Base-by-base conservation (phyloP, 2,888 invertebrate genomes). In the Chloroclysta siterata region DNA sequence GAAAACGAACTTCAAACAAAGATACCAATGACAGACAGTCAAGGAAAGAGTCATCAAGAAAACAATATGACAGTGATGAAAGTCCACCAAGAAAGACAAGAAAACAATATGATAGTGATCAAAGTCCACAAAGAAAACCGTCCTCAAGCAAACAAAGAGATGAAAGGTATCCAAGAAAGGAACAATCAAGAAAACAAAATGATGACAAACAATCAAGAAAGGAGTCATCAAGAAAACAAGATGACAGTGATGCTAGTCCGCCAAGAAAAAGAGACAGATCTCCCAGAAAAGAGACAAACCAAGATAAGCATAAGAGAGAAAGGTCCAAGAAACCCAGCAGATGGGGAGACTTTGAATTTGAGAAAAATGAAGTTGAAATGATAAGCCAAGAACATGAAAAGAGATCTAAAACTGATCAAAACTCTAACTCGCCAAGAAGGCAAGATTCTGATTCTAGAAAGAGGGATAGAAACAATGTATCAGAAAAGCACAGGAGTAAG, bases 221-320 rank as follows among this genome's bases (percentile, higher is more conserved):
- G 14, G 47, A 41, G 39, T 10, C 47, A 28, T 11, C 29, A 47
- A 36, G 28, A 29, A 60, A 42, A 29, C 56, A 76, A 8, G 84
- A 83, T 67, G 89, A 88, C 44, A 88, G 85, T 76, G 91, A 93
- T 70, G 71, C 82, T 50, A 92, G 91, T 64, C 68, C 64, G 0
- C 68, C 61, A 11, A 78, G 83, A 63, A 84, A 77, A 66, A 69
- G 69, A 50, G 58, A 70, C 3, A 72, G 55, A 29, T 78, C 73
- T 60, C 51, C 66, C 5, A 62, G 28, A 80, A 79, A 39, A 77
- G 72, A 69, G 58, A 68, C 0, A 76, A 77, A 29, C 73, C 41
- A 44, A 44, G 54, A 58, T 1, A 48, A 15, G 0, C 33, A 22
- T 53, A 68, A 46, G 57, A 65, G 36, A 68, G 64, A 69, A 5